phyloP scores from a whole-genome alignment of 2,888 invertebrate species.

The Rosalia funebris region DNA sequence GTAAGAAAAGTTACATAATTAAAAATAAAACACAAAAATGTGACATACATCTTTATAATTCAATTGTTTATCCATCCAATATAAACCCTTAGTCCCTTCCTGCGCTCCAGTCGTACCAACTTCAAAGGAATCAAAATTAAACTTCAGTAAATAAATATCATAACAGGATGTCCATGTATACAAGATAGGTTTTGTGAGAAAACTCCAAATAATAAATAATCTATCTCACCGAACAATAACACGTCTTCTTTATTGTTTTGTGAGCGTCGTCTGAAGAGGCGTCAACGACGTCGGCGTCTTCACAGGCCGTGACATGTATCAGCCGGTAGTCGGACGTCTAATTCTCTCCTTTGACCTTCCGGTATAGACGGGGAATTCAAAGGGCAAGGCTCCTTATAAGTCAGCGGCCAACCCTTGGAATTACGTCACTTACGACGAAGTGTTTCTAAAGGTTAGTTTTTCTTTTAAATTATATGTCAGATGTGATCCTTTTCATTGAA shows the following conservation, averaged over 20 bases:
- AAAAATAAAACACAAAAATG: too few species aligned
- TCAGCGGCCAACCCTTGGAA: slow-evolving; percentile 10
- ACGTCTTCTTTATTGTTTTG: slow-evolving; percentile 31
- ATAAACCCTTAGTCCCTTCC: background rate
- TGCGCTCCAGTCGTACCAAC: background rate
- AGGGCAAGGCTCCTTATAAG: slow-evolving; percentile 20
- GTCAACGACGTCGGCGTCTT: slow-evolving; percentile 27
- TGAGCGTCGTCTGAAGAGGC: slow-evolving; percentile 20
- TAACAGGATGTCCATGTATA: slow-evolving; percentile 32
- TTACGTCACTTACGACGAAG: background rate
- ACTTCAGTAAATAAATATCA: slow-evolving; percentile 33
- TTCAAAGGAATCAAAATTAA: slow-evolving; percentile 32
- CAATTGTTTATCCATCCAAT: slow-evolving; percentile 13
- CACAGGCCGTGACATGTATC: slow-evolving; percentile 17
- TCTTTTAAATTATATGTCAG: too few species aligned
- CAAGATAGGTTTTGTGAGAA: slow-evolving; percentile 13
- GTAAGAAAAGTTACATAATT: too few species aligned
- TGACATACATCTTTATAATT: slow-evolving; percentile 2
- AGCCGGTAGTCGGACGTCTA: slow-evolving; percentile 26
- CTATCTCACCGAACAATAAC: slow-evolving; percentile 34
- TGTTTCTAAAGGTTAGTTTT: slow-evolving; percentile 17
- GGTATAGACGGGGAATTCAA: slow-evolving; percentile 23
- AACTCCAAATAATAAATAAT: slow-evolving; percentile 34
- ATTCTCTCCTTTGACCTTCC: slow-evolving; percentile 28
- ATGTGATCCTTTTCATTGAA: too few species aligned